Conservation (phyloP, 2,888 invertebrate genomes). For the Polyommatus icarus region DNA sequence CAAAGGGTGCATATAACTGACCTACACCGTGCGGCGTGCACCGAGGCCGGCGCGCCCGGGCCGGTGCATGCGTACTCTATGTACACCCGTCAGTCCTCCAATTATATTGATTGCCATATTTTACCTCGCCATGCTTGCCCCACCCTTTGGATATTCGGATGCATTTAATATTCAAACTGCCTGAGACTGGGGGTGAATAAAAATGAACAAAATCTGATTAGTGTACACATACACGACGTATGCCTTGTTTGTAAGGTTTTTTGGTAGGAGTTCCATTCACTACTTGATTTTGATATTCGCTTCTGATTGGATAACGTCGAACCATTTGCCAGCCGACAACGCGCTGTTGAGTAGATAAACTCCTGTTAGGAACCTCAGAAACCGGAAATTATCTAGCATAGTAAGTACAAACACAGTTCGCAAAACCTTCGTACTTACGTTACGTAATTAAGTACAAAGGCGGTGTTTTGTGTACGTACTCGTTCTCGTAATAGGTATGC, state of each 20-base stretch:
- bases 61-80: constrained; percentile 64
- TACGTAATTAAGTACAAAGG: background rate
- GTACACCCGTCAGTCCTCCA: constrained; percentile 43
- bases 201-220: background rate
- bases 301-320: no score
- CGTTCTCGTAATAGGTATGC: background rate
- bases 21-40: constrained; percentile 55
- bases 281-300: no score
- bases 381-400: background rate
- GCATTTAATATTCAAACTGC: background rate
- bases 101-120: constrained; percentile 56
- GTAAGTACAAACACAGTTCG: background rate
- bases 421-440: background rate
- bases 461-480: background rate
- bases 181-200: background rate
- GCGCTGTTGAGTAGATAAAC: background rate
- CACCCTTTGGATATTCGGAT: constrained; percentile 7
- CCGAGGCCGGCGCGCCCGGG: constrained; percentile 50
- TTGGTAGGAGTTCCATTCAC: background rate
- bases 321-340: background rate
- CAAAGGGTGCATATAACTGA: constrained; percentile 54
- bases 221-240: background rate
- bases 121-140: constrained; percentile 35
- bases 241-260: background rate
- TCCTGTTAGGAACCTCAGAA: background rate